Conservation (phyloP, 2,888 invertebrate species). For the Hypomecis atomaria region DNA sequence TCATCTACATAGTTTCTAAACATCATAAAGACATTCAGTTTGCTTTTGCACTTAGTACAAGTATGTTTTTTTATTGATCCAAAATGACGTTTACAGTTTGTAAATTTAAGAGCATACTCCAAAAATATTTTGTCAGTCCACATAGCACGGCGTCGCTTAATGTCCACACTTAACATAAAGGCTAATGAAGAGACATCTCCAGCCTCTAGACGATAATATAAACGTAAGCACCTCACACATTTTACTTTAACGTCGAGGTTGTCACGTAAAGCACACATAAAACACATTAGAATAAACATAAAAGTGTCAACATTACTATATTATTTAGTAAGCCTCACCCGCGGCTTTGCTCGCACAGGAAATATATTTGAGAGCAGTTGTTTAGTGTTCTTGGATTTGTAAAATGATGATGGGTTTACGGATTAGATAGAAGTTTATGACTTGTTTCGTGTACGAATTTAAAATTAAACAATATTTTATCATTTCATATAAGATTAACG, state of each 20-base stretch:
- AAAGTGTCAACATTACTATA: constrained; percentile 54
- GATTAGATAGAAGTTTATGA: neutral
- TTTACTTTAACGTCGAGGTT: constrained; percentile 46
- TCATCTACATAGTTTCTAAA: no score
- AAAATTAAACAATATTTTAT: neutral
- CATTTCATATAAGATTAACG: no score
- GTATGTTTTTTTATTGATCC: no score
- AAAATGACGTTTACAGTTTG: no score
- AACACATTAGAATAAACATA: constrained; percentile 55
- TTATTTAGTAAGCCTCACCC: constrained; percentile 47
- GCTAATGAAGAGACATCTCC: constrained; percentile 41
- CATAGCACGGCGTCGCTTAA: constrained; percentile 7
- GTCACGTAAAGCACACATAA: constrained; percentile 46
- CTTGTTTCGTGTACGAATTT: neutral
- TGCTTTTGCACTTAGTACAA: no score
- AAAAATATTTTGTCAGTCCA: constrained; percentile 16
- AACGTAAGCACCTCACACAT: constrained; percentile 44
- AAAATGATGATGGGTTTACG: constrained; percentile 11
- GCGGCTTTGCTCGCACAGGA: constrained; percentile 16
- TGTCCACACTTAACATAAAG: constrained; percentile 27
- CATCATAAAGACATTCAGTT: no score
- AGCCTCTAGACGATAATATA: constrained; percentile 29
- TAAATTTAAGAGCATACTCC: neutral
- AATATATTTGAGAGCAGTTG: neutral
- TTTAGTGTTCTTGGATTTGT: neutral